Base-by-base conservation (phyloP, 2,797 vertebrate species). In the Glossophaga mutica region DNA sequence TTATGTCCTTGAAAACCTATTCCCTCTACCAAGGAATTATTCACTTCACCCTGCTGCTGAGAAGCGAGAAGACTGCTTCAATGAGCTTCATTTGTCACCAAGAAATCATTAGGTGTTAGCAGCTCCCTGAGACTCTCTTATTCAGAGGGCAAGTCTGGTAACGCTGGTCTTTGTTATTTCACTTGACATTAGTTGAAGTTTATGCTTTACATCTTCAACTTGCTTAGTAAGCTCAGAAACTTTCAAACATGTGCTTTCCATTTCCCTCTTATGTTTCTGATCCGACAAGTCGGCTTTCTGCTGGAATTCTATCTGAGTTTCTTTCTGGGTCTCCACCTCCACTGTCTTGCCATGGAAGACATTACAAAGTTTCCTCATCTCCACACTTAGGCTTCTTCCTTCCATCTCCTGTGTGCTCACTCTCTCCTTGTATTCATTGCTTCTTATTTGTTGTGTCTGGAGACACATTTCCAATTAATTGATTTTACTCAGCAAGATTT, bases 201-300 rank as follows among this genome's bases (percentile, higher is more conserved):
- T 98, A 48, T 96, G 95, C 96, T 99, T 98, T 50, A 99, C 96
- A 37, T 98, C 97, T 90, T 97, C 98, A 65, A 99, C 96, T 97
- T 99, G 98, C 79, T 92, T 97, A 34, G 98, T 98, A 3, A 99
- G 98, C 91, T 98, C 98, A 15, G 97, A 71, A 79, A 99, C 98
- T 97, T 99, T 99, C 78, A 98, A 91, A 4, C 98, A 96, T 82
- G 98, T 98, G 81, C 99, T 99, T 93, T 99, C 99, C 84, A 98
- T 97, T 78, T 99, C 99, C 97, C 99, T 99, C 91, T 86, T 82
- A 71, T 99, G 98, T 77, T 99, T 99, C 95, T 98, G 98, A 90
- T 98, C 98, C 6, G 98, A 98, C 88, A 98, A 97, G 59, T 98
- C 97, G 2, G 98, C 96, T 95, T 98, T 96, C 71, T 85, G 96